Evolutionary conservation across 2,797 vertebrate genomes (phyloP).

Genomic region (Labeo calbasu): DNA sequence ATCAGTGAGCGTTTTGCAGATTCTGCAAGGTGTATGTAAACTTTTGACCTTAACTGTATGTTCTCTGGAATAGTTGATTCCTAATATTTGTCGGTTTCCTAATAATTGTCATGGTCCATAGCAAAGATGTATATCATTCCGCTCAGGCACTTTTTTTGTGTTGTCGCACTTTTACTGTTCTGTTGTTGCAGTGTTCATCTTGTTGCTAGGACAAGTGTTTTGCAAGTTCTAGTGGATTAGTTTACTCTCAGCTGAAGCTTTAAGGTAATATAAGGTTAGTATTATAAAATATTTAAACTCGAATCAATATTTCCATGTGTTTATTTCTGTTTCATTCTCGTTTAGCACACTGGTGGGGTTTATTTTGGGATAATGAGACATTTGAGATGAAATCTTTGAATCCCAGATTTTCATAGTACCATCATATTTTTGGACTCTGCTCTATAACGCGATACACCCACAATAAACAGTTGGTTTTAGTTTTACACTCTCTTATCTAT

Average conservation of each 20-base stretch:
- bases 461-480: background rate
- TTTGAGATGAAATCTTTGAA: background rate
- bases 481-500: slow-evolving; percentile 21
- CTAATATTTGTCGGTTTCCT: background rate
- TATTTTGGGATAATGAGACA: background rate
- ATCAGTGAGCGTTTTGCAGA: no score
- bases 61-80: background rate
- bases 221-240: background rate
- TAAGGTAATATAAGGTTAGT: background rate
- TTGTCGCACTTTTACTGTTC: background rate
- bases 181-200: background rate
- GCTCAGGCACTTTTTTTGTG: background rate
- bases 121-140: background rate
- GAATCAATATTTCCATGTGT: background rate
- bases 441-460: background rate
- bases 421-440: background rate
- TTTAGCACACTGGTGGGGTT: background rate
- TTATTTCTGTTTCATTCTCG: background rate
- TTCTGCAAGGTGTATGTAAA: no score
- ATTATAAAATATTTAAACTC: background rate
- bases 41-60: no score
- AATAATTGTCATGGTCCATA: background rate
- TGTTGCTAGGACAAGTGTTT: background rate
- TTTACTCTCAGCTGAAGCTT: background rate
- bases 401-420: background rate